phyloP scores from a whole-genome alignment of 2,113 vertebrate genomes.

The Nasalis larvatus region DNA sequence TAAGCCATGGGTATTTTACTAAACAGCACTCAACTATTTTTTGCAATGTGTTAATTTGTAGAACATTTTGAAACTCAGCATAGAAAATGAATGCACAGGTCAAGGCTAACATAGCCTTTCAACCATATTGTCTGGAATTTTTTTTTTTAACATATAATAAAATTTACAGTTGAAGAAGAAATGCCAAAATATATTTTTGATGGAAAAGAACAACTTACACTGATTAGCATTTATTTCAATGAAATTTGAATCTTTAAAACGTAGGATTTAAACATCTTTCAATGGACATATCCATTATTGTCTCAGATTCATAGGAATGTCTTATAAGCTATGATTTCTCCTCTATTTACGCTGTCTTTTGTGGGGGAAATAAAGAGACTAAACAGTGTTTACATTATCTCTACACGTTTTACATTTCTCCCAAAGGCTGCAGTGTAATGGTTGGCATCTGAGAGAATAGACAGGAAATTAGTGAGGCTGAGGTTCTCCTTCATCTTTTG shows the following conservation, averaged over 20 bases:
- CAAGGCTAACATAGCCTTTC: background rate
- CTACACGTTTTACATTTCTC: slow-evolving; percentile 30
- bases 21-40: background rate
- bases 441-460: slow-evolving; percentile 50
- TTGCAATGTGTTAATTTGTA: background rate
- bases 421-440: background rate
- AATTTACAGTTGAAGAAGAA: background rate
- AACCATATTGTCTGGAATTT: background rate
- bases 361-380: background rate
- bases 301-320: background rate
- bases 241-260: background rate
- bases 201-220: background rate
- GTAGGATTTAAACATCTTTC: background rate
- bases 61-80: background rate
- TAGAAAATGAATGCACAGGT: background rate
- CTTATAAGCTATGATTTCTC: background rate
- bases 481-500: slow-evolving; percentile 22
- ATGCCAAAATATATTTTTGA: background rate
- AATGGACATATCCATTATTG: background rate
- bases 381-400: slow-evolving; percentile 27
- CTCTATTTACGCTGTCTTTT: background rate
- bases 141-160: background rate
- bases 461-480: slow-evolving; percentile 52
- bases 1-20: background rate
- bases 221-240: background rate